Evolutionary conservation across 2,888 invertebrate species (phyloP).

Genomic region (Chalcosyrphus nemorum): DNA sequence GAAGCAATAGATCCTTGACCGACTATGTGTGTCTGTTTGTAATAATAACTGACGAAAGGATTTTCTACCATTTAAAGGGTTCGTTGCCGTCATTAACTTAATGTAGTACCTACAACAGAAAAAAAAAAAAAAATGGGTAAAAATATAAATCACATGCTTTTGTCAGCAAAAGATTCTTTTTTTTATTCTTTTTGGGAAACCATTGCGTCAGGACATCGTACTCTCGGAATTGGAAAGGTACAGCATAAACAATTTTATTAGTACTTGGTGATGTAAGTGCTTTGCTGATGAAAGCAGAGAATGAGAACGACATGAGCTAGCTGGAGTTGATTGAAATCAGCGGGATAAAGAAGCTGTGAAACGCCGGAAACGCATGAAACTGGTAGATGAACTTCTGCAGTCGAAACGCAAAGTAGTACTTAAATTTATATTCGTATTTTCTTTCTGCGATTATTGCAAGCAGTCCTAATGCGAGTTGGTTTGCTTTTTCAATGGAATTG

Average conservation of each 20-base stretch:
- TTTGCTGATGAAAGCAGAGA: background rate
- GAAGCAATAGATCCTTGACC: conserved; percentile 40
- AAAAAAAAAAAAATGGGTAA: background rate
- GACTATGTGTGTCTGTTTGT: conserved; percentile 6
- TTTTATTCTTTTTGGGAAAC: conserved; percentile 17
- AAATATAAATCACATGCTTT: conserved; percentile 59
- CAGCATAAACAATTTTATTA: conserved; percentile 69
- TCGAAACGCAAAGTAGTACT: conserved; percentile 57
- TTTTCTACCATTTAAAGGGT: conserved; percentile 60
- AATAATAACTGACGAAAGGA: conserved; percentile 36
- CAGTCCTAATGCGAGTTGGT: background rate
- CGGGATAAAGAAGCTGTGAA: conserved; percentile 8
- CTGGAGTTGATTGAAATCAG: conserved; percentile 60
- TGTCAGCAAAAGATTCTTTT: conserved; percentile 46
- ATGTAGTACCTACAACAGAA: background rate
- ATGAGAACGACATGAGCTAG: conserved; percentile 16
- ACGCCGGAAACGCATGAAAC: conserved; percentile 10
- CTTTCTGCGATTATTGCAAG: conserved; percentile 2
- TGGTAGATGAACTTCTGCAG: background rate
- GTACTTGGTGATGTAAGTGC: conserved; percentile 37
- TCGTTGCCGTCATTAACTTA: conserved; percentile 52
- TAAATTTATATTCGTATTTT: conserved; percentile 29
- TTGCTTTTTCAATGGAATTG: background rate
- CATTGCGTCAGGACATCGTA: conserved; percentile 35
- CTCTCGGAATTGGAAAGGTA: conserved; percentile 21